These are phyloP conservation scores for Volucella zonaria DNA, from an alignment of 2,888 invertebrate genomes.

Conservation along the genomic window DNA sequence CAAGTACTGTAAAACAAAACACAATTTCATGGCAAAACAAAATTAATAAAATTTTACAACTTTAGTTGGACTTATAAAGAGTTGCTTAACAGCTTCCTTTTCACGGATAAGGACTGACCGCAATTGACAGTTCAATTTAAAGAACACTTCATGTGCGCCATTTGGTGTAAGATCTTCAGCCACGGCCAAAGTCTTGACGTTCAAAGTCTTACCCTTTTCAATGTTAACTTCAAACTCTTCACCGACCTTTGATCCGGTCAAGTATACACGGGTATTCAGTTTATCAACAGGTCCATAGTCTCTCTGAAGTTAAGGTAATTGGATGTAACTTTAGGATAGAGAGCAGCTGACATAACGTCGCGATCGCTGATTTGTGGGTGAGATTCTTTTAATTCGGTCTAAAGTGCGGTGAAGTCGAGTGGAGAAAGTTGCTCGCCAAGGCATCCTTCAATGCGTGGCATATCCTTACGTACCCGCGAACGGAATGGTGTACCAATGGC, in stretches of 20 bases:
- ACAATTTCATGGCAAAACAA: slow-evolving; percentile 46
- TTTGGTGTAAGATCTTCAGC: too few relatives aligned
- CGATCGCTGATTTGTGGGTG: too few relatives aligned
- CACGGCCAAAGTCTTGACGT: slow-evolving; percentile 97
- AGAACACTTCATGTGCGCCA: slow-evolving; percentile 98
- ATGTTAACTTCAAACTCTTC: too few relatives aligned
- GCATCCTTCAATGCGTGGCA: slow-evolving; percentile 93
- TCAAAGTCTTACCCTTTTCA: slow-evolving; percentile 97
- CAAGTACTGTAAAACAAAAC: slow-evolving; percentile 31
- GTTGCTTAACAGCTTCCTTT: slow-evolving; percentile 91
- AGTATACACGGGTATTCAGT: too few relatives aligned
- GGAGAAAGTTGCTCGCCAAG: slow-evolving; percentile 93
- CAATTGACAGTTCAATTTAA: slow-evolving; percentile 98
- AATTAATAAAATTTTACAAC: slow-evolving; percentile 47
- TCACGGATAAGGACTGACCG: slow-evolving; percentile 96
- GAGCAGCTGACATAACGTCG: too few relatives aligned
- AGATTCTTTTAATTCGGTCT: too few relatives aligned
- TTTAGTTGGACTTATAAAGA: slow-evolving; percentile 26
- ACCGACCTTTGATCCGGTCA: too few relatives aligned
- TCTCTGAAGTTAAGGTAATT: slow-evolving; percentile 94
- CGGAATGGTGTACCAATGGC: slow-evolving; percentile 97
- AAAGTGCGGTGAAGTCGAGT: too few relatives aligned
- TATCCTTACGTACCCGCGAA: slow-evolving; percentile 88
- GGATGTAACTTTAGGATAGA: slow-evolving; percentile 97
- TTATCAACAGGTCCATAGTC: too few relatives aligned